Conservation (phyloP, 2,113 vertebrate genomes). For the Brienomyrus longianalis region DNA sequence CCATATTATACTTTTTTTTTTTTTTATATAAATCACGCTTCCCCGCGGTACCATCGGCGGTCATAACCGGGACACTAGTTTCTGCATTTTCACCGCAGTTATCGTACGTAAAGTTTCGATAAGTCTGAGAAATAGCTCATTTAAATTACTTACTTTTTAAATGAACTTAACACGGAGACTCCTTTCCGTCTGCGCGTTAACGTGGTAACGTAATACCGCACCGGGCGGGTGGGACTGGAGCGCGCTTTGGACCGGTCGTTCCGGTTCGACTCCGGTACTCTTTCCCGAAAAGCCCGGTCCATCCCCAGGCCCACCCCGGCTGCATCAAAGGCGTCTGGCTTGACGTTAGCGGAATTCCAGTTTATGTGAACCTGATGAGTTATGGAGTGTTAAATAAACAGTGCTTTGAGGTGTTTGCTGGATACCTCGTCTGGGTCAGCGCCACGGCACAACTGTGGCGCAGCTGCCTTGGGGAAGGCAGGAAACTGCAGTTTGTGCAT, state of each 20-base stretch:
- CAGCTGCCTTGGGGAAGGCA: background rate
- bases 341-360: conserved; percentile 6
- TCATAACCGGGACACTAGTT: background rate
- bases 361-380: conserved; percentile 16
- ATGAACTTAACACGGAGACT: background rate
- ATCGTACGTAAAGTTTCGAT: background rate
- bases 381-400: conserved; percentile 18
- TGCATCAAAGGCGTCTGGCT: conserved; percentile 5
- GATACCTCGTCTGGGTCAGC: conserved; percentile 4
- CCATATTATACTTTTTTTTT: background rate
- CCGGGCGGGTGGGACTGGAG: background rate
- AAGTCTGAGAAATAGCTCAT: background rate
- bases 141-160: background rate
- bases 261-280: background rate
- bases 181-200: background rate
- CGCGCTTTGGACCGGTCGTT: background rate
- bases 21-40: background rate
- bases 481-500: conserved; percentile 8
- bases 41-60: background rate
- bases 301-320: background rate
- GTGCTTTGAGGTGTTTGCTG: conserved; percentile 14
- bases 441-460: conserved; percentile 5
- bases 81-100: background rate
- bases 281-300: background rate
- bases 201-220: background rate